Base-by-base conservation (phyloP, 2,888 invertebrate genomes). In the Lymantria monacha region DNA sequence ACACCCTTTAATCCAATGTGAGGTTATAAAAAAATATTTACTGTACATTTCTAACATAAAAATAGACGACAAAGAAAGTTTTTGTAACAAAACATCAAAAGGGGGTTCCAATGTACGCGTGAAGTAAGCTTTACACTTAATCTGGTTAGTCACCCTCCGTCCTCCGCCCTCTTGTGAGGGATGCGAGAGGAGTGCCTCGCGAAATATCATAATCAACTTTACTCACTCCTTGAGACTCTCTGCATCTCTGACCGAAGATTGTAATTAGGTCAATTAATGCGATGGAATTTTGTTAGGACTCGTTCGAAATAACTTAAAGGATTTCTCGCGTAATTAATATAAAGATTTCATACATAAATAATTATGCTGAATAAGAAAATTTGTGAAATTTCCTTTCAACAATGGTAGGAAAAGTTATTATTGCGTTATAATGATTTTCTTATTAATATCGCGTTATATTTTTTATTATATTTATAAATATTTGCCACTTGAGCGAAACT, bases 131-230 rank as follows among this genome's bases (percentile, higher is more conserved):
- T 55, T 46, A 13, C 57, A 62, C 54, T 69, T 63, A 71, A 69
- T 62, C 67, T 54, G 59, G 66, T 66, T 63, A 49, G 47, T 38
- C 44, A 41, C 49, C 49, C 44, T 33, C 36, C 15, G 40, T 44
- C 12, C 7, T 43, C 45, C 51, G 37, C 47, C 48, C 56, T 42
- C 46, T 53, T 48, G 55, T 48, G 44, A 61, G 57, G 56, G 55
- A 54, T 57, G 46, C 55, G 50, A 47, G 52, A 46, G 42, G 53
- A 63, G 58, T 55, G 57, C 50, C 49, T 55, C 51, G 44, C 57
- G 60, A 53, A 63, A 57, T 60, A 63, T 41, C 13, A 41, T 63
- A 61, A 65, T 65, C 60, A 63, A 60, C 55, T 63, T 66, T 41
- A 37, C 38, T 33, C 14, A 52, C 31, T 14, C 48, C 42, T 8